Conservation (phyloP, 2,888 invertebrate species). For the Melipona beecheii region DNA sequence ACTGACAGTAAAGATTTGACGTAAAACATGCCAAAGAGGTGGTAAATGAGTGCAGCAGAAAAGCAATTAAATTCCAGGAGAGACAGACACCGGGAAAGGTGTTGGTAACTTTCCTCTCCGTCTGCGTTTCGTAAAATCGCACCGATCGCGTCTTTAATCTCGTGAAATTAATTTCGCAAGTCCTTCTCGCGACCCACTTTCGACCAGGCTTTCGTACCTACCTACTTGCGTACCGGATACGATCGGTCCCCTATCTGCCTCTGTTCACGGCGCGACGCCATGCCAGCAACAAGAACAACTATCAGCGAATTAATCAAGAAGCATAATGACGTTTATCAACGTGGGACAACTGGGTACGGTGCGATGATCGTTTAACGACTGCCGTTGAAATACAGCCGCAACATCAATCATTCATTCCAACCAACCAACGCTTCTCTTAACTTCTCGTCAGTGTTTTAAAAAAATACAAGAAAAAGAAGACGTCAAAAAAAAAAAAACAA, state of each 20-base stretch:
- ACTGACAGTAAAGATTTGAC: background rate
- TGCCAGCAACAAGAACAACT: conserved; percentile 12
- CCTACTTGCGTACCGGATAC: background rate
- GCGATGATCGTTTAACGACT: conserved; percentile 36
- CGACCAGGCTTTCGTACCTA: background rate
- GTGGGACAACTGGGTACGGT: conserved; percentile 9
- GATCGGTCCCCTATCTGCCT: conserved; percentile 8
- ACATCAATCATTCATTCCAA: conserved; percentile 16
- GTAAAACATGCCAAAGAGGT: too few species aligned
- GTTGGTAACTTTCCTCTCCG: conserved; percentile 3
- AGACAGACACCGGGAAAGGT: background rate
- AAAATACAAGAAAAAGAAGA: background rate
- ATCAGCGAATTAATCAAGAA: conserved; percentile 43
- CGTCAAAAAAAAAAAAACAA: background rate
- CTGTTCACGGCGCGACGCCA: background rate
- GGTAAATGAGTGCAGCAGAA: too few species aligned
- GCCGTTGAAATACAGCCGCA: conserved; percentile 7
- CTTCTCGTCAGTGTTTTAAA: background rate
- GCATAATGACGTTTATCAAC: conserved; percentile 29
- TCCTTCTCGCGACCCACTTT: conserved; percentile 28
- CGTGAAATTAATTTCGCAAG: conserved; percentile 39
- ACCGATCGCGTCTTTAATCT: conserved; percentile 45
- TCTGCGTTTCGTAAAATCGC: background rate
- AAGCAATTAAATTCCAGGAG: background rate
- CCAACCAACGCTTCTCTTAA: background rate